Base-by-base conservation (phyloP, 1,140 invertebrate species). In the Hylyphantes graminicola region DNA sequence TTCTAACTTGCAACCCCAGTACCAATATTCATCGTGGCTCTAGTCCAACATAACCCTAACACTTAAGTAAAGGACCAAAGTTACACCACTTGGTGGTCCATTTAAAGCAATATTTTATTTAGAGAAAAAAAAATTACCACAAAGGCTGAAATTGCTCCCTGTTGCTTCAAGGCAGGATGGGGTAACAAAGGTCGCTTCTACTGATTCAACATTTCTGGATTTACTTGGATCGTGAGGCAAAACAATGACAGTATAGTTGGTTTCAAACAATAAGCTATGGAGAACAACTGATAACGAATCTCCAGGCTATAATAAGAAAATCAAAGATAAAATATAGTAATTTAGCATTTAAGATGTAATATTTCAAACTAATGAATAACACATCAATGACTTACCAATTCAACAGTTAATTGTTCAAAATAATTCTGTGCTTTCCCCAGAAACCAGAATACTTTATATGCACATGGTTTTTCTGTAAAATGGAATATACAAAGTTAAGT, bases 111-210 rank as follows among this genome's bases (percentile, higher is more conserved):
- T 35, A 35, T 2, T 2, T 35, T 35, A 35, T 35, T 9, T 4
- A 70, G 10, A 70, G 13, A 48, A 70, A 51, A 50, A n/a, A 51
- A 51, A 13, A 6, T 76, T 76, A 76, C 74, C 59, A 64, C 74
- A 76, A 63, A 76, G 61, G n/a, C 57, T 63, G 15, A 76, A 76
- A 48, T 63, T 76, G 8, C 59, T 48, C 17, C n/a, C 35, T 11
- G 74, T 76, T 63, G 63, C n/a, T 50, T 76, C 51, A 4, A 76
- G 21, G 8, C 74, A 76, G 61, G 74, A 11, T 11, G 74, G 74
- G 63, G 74, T 63, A 76, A 76, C 35, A 76, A 76, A 76, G 35
- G 57, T 63, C 63, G 63, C 21, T 19, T 76, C 21, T 19, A 50
- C 21, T n/a, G 74, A 63, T 10, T 61, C 2, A 50, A 50, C 17